Base-by-base conservation (phyloP, 2,113 vertebrate genomes). In the Himantopus leucocephalus region DNA sequence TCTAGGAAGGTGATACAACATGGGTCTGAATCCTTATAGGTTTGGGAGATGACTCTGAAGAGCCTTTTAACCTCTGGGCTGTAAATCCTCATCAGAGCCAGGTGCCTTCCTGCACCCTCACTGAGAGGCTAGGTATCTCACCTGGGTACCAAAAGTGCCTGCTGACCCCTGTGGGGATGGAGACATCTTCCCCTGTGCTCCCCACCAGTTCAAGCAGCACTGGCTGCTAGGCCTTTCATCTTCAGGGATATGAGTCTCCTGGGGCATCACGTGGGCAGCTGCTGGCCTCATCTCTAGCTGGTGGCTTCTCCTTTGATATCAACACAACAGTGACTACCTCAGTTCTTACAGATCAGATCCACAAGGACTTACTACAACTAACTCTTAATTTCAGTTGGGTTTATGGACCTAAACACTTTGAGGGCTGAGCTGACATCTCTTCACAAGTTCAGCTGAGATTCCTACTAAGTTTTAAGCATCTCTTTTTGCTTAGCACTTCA, bases 141-240 rank as follows among this genome's bases (percentile, higher is more conserved):
- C 8, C 22, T 26, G 43, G 34, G 17, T 77, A n/a, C 79, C 7
- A 10, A 55, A 64, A 37, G n/a, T 32, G 8, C 14, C 27, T 0
- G 1, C 12, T 13, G 19, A 47, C 17, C 14, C 10, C n/a, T 6
- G 2, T 6, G 4, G 21, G 10, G 6, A 18, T 43, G 50, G 21
- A 63, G 48, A 53, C 7, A 32, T 21, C 13, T 77, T 37, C 21
- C 1, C 13, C 26, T 93, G 17, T 10, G 5, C 39, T 76, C 8
- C 19, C 37, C 10, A 23, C 2, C 5, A 4, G 60, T 12, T 78
- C 35, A 23, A 35, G 35, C 48, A 77, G 48, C 58, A n/a, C 21
- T 14, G 29, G 22, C 32, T 52, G 66, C 35, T 72, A 9, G 35
- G 43, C 29, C 26, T 83, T 76, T 62, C 8, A 7, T 47, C 34